Evolutionary conservation across 2,888 invertebrate species (phyloP), one percentile per base, ranked within the genome.

Genomic region (Biston betularia): DNA sequence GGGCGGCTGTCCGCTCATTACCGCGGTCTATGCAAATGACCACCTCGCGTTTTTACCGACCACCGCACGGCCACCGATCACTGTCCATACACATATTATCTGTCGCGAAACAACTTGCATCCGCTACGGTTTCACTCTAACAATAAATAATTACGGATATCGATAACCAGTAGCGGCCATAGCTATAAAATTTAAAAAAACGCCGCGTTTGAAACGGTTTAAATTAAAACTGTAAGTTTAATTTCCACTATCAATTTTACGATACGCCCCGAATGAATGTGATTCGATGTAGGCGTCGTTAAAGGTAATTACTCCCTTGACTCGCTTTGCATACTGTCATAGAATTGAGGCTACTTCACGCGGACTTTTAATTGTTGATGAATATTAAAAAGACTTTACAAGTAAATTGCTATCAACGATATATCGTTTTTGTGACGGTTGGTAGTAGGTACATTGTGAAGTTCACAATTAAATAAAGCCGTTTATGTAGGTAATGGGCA

Each of bases 121-220:
- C 93, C 92, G 92, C 87, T 84, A 86, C 84, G 85, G 87, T 85
- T 87, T 83, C 82, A 79, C 84, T 78, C 84, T 85, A 88, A 90
- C 89, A 90, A 89, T 89, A 88, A 91, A 92, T 93, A 90, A 92
- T 92, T 90, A 90, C 87, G 77, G 84, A 88, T 88, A 89, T 89
- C 85, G 89, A 87, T 89, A 89, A 85, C 84, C 78, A 75, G 83
- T 79, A 81, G 80, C 80, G 72, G 79, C 79, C 77, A 76, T 75
- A 73, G 76, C 76, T 82, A 83, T 84, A 80, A 84, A 80, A 86
- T 79, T 24, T 2, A 24, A 24, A 82, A 84, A 80, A 83, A 79
- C 73, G 72, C 67, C 65, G 62, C 65, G 75, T 79, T 77, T 62
- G 72, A 76, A 76, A 78, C 75, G 71, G 70, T 72, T 74, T 70